phyloP scores from a whole-genome alignment of 2,888 invertebrate species.

The Diarsia mendica region DNA sequence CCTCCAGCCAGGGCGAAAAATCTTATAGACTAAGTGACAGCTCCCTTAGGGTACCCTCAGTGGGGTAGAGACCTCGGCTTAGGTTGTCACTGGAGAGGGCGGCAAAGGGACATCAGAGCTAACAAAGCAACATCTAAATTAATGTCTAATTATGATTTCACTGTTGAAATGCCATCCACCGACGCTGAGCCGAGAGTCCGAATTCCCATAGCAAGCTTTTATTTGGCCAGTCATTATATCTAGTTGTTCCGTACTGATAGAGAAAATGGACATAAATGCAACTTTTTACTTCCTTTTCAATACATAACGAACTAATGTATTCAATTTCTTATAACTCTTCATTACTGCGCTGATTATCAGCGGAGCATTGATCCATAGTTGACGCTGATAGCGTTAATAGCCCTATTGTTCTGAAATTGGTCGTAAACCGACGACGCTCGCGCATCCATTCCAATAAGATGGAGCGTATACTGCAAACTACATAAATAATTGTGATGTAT shows the following conservation, averaged over 20 bases:
- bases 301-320: neutral
- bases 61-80: too few species aligned
- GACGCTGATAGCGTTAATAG: constrained; percentile 68
- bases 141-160: neutral
- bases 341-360: constrained; percentile 47
- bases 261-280: neutral
- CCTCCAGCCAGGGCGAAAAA: too few species aligned
- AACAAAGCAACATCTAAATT: neutral
- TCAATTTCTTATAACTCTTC: constrained; percentile 44
- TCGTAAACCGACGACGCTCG: constrained; percentile 50
- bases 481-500: constrained; percentile 47
- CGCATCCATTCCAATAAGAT: constrained; percentile 39
- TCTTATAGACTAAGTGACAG: too few species aligned
- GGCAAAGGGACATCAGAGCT: too few species aligned
- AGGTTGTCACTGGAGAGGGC: too few species aligned
- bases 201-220: neutral
- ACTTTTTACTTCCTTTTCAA: neutral
- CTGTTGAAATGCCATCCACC: neutral
- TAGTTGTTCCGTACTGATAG: neutral
- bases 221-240: neutral
- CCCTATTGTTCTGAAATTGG: constrained; percentile 66
- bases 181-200: neutral
- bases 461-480: constrained; percentile 35
- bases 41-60: too few species aligned
- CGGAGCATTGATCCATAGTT: constrained; percentile 69